Percentiles rank a stretch among this genome's conserved stretches.
Evolutionary conservation across 2,888 invertebrate genomes (phyloP).

Genomic region (Serrognathus titanus): DNA sequence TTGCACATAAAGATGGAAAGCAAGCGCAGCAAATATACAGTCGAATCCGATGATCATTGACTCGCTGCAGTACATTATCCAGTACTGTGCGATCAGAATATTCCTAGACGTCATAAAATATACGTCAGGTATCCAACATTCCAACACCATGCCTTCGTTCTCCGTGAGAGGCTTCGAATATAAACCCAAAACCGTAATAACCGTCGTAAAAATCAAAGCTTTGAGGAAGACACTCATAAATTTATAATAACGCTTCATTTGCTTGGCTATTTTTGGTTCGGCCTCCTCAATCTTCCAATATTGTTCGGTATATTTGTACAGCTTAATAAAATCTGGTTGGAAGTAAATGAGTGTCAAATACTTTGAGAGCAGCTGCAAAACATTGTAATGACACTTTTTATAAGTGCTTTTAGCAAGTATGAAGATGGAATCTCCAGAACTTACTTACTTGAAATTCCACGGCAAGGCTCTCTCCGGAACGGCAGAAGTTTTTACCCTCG

Average conservation of each 20-base stretch:
- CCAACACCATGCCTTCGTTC: constrained; percentile 3
- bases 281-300: constrained; percentile 3
- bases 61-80: neutral
- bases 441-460: constrained; percentile 1
- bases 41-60: constrained; percentile 4
- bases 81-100: constrained; percentile 2
- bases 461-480: too few relatives aligned
- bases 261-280: neutral
- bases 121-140: constrained; percentile 2
- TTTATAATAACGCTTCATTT: constrained; percentile 2
- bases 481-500: too few relatives aligned
- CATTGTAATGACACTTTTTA: neutral
- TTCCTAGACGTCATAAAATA: neutral
- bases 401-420: neutral
- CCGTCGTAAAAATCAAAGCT: neutral
- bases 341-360: neutral
- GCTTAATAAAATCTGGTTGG: neutral
- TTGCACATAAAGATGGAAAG: constrained; percentile 6
- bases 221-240: neutral
- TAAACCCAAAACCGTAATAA: neutral
- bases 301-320: neutral
- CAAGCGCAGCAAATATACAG: constrained; percentile 6
- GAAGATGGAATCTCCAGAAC: neutral
- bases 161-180: constrained; percentile 1
- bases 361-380: constrained; percentile 1